Base-by-base conservation (phyloP, 2,113 vertebrate genomes). In the Petrocephalus microphthalmus region DNA sequence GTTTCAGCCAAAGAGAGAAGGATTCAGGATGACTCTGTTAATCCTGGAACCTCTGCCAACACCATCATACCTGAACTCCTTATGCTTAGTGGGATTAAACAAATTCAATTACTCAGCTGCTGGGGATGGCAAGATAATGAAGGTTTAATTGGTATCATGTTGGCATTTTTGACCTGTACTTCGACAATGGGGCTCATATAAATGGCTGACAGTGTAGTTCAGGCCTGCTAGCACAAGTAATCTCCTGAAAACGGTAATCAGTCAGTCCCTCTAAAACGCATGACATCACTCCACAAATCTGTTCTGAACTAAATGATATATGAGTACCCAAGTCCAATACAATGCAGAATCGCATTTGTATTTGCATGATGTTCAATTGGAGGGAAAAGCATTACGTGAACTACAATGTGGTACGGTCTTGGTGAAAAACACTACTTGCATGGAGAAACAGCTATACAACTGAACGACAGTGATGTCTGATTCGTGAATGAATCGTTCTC, bases 131-230 rank as follows among this genome's bases (percentile, higher is more conserved):
- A 67, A 83, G 82, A 88, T 90, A 85, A 88, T 64, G 60, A 82
- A 78, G 19, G 4, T 22, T 87, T 22, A 89, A 90, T 47, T 88
- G 86, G 84, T 86, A 87, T 89, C 45, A 88, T 49, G 87, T 33
- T 88, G 74, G 74, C 51, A 22, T 52, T 81, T 82, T 82, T 89
- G 89, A 78, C 89, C 25, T 53, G 64, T 53, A 49, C 37, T 42
- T 37, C 22, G 8, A 7, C 54, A 33, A n/a, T 22, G 33, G 33
- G 33, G 33, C 83, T 85, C 87, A 60, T 33, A 86, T 22, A 7
- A 49, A 45, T 17, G 17, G 49, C 81, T 33, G 71, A 29, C 11
- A 37, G 42, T 17, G 2, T 84, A 45, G 45, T 29, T 52, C 3
- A 25, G 82, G 22, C 10, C 82, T 52, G 49, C 45, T 15, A 47